A percentile compares a stretch with the other conserved stretches of the same genome.
These are phyloP conservation scores for Terrapene triunguis DNA, from an alignment of 2,113 vertebrate genomes.

Conservation along the genomic window DNA sequence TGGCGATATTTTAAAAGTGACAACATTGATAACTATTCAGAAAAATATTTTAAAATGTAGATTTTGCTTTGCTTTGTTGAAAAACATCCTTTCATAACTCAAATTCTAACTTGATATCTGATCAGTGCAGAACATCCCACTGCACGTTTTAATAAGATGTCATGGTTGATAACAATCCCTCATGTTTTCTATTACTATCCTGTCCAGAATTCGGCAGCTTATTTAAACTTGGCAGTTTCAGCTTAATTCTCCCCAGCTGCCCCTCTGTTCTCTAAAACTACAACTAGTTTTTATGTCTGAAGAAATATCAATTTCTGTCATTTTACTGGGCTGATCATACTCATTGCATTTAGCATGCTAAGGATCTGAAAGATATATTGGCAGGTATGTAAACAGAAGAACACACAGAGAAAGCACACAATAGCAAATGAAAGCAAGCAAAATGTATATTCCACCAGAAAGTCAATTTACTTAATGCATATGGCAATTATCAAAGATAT, in stretches of 20 bases:
- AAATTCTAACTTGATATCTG: background rate
- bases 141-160: constrained; percentile 4
- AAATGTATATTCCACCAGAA: background rate
- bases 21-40: background rate
- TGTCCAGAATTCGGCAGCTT: background rate
- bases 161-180: background rate
- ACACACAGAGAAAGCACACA: background rate
- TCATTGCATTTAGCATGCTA: constrained; percentile 21
- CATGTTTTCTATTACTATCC: background rate
- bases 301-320: constrained; percentile 36
- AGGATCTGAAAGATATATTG: background rate
- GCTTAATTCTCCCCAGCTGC: constrained; percentile 20
- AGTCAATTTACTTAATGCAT: background rate
- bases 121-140: background rate
- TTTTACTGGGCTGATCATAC: background rate
- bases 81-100: background rate
- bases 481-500: background rate
- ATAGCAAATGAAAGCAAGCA: background rate
- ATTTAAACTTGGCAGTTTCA: constrained; percentile 22
- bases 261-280: constrained; percentile 25
- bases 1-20: background rate
- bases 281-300: background rate
- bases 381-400: background rate
- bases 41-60: too few relatives aligned
- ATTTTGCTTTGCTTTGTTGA: background rate